Base-by-base conservation (phyloP, 2,888 invertebrate species). In the Synanthedon tipuliformis region DNA sequence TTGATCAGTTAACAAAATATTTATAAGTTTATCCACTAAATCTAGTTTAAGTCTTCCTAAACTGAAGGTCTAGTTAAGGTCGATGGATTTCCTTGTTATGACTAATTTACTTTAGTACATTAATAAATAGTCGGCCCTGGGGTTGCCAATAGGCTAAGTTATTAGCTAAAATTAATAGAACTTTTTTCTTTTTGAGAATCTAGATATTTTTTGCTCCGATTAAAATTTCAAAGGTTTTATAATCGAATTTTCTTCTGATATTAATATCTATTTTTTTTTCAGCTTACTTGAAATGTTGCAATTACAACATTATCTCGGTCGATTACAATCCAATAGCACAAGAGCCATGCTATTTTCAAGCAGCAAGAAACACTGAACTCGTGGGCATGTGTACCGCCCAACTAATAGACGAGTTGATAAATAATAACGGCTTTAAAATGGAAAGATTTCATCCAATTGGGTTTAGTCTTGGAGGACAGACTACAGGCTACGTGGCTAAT, bases 381-480 rank as follows among this genome's bases (percentile, higher is more conserved):
- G 90, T 89, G 1, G 91, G 89, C n/a, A 85, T 78, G 64, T 92
- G 92, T 60, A 76, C 85, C 0, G 91, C 90, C 0, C 88, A 90
- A 61, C 68, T 92, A 4, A 82, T 92, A 0, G 89, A 90, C 54
- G 67, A 70, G 34, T 65, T 92, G 50, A 81, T 90, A 10, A 62
- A 63, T 1, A 64, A 75, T 0, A 64, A 75, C 50, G 66, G 75
- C 0, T 84, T 90, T 45, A 55, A 69, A 0, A 66, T 90, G n/a
- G 62, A 79, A 1, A 66, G 66, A 50, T 78, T 92, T 52, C 92
- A 92, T 61, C 66, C 91, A 1, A 88, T 92, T 50, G 92, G 92
- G 0, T 92, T 91, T 63, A 92, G 92, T 65, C 80, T 92, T 12
- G 92, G 92, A 0, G 91, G 85, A 0, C 92, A 92, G 56, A 79